Evolutionary conservation across 2,888 invertebrate species (phyloP).

Genomic region (Chloroclystis v-ata): DNA sequence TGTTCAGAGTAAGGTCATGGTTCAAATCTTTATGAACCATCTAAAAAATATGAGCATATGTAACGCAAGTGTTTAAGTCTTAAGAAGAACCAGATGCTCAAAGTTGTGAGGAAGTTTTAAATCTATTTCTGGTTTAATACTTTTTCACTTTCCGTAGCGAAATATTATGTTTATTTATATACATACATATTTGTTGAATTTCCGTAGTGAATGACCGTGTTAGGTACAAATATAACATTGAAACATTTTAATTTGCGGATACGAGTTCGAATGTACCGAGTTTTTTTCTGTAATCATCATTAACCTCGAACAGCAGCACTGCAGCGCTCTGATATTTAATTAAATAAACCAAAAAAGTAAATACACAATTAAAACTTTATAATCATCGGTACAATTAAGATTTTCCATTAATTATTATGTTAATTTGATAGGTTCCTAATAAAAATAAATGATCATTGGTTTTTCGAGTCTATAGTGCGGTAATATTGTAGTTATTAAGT

Average conservation of each 20-base stretch:
- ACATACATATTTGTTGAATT: conserved; percentile 8
- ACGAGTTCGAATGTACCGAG: neutral
- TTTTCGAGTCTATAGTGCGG: too few species aligned
- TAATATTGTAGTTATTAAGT: neutral
- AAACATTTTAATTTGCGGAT: conserved; percentile 21
- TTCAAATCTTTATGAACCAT: conserved; percentile 21
- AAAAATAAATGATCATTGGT: too few species aligned
- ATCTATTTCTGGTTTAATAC: neutral
- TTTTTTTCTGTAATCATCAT: conserved; percentile 9
- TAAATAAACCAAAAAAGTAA: too few species aligned
- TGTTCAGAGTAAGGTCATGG: conserved; percentile 23
- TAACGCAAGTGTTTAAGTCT: neutral
- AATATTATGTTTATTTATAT: neutral
- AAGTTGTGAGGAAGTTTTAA: neutral
- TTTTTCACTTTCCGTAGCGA: neutral
- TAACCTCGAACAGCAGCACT: conserved; percentile 14
- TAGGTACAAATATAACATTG: conserved; percentile 10
- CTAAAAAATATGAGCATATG: conserved; percentile 8
- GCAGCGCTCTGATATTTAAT: too few species aligned
- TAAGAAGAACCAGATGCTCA: conserved; percentile 1
- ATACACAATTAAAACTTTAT: too few species aligned
- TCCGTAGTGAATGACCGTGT: conserved; percentile 9
- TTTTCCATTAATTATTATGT: neutral
- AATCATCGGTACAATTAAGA: too few species aligned
- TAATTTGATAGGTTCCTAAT: too few species aligned